Base-by-base conservation (phyloP, 2,113 vertebrate species). In the Forbesichthys agassizii region DNA sequence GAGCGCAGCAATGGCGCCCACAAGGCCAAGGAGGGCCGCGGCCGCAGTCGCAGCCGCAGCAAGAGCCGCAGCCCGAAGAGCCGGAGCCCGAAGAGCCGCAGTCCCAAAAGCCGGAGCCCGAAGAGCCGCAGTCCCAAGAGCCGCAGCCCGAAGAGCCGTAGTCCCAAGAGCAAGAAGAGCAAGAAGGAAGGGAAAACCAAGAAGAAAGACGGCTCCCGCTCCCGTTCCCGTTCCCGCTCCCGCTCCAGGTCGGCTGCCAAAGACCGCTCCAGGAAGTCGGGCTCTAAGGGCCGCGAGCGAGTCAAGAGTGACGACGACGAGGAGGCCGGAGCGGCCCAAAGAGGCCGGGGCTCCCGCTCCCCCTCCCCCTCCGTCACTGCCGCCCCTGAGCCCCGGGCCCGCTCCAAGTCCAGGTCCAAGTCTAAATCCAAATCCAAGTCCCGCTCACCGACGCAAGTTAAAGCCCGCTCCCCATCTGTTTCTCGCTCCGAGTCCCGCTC, bases 131-230 rank as follows among this genome's bases (percentile, higher is more conserved):
- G 94, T 89, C 95, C 95, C 68, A 89, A 93, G 47, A 95, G 93
- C 79, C 36, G 36, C 5, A 42, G 36, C 36, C 36, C 36, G 5
- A 88, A 92, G 54, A 95, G 92, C 53, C 86, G 85, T 75, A 92
- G 94, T 89, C 96, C 95, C 70, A 89, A 93, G 47, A 95, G 93
- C 81, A 93, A 94, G 88, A 96, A 90, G 48, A 67, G 80, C 79
- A 94, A 93, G 88, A 95, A 94, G 79, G 96, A 95, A 14, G 93
- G 86, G 33, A 97, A 94, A 91, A 95, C 91, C 86, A 79, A 78
- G 61, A 89, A 89, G 48, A 89, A 85, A 0, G 95, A 95, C 54
- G 91, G 79, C 36, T 94, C 95, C 56, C 83, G 88, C 42, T 94
- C 92, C 9, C 79, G 79, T n/a, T 96, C 95, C 89, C 92, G 84